phyloP scores from a whole-genome alignment of 2,888 invertebrate genomes.

The Tinea trinotella region DNA sequence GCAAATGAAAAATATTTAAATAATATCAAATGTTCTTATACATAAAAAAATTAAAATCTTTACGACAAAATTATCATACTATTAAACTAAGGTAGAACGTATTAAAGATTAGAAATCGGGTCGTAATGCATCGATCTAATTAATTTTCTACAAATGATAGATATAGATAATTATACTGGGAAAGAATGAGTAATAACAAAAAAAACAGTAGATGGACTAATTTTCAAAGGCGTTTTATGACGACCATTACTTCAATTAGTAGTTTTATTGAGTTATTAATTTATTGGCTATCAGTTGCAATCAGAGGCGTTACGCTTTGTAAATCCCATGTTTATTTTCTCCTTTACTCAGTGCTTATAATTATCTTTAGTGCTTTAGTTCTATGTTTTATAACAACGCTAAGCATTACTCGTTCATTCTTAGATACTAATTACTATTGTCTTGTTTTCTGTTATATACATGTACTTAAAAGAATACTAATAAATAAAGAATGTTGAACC shows the following conservation, averaged over 20 bases:
- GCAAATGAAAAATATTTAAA: too few species aligned
- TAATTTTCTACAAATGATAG: too few species aligned
- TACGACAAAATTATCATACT: not conserved
- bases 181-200: too few species aligned
- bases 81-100: not conserved
- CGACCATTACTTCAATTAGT: not conserved
- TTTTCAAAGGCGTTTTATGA: not conserved
- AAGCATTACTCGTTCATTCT: not conserved
- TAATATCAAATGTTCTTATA: too few species aligned
- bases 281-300: not conserved
- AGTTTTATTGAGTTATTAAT: slow-evolving; percentile 1
- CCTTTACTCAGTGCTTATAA: not conserved
- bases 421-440: not conserved
- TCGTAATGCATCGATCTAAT: not conserved
- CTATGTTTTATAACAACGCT: not conserved
- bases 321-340: not conserved
- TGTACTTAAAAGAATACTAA: too few species aligned
- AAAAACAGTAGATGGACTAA: too few species aligned
- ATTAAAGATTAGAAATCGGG: not conserved
- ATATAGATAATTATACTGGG: too few species aligned
- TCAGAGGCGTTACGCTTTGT: not conserved
- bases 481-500: too few species aligned
- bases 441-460: too few species aligned
- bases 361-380: slow-evolving; percentile 6
- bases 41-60: too few species aligned